These are phyloP conservation scores for Pygocentrus nattereri DNA, from an alignment of 2,797 vertebrate species.

Conservation along the genomic window DNA sequence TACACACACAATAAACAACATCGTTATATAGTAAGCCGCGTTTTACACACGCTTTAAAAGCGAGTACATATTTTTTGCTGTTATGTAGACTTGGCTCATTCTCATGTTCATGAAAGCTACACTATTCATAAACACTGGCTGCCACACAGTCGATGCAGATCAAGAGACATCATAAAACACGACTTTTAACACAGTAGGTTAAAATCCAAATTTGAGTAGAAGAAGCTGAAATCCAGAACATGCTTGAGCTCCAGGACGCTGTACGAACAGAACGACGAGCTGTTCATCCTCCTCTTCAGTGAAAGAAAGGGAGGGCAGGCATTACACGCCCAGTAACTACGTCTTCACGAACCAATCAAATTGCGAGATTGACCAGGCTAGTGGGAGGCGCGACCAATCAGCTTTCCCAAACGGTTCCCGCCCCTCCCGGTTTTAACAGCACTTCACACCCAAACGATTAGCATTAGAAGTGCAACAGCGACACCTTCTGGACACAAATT, in stretches of 20 bases:
- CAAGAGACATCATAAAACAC: too few species aligned
- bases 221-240: not conserved
- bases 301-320: not conserved
- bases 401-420: conserved; percentile 22
- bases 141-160: not conserved
- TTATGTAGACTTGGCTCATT: not conserved
- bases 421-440: conserved; percentile 18
- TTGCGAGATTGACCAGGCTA: not conserved
- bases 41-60: too few species aligned
- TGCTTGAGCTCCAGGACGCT: not conserved
- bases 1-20: too few species aligned
- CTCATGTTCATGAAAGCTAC: not conserved
- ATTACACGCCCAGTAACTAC: not conserved
- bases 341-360: conserved; percentile 31
- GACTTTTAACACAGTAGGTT: too few species aligned
- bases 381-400: conserved; percentile 58
- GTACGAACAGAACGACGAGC: not conserved
- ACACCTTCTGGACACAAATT: conserved; percentile 32
- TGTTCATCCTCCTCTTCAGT: not conserved
- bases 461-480: conserved; percentile 41
- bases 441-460: not conserved
- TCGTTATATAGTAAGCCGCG: too few species aligned
- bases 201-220: not conserved
- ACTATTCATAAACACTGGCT: not conserved
- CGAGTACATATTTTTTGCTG: too few species aligned